Conservation (phyloP, 2,888 invertebrate species). For the Helleia helle region DNA sequence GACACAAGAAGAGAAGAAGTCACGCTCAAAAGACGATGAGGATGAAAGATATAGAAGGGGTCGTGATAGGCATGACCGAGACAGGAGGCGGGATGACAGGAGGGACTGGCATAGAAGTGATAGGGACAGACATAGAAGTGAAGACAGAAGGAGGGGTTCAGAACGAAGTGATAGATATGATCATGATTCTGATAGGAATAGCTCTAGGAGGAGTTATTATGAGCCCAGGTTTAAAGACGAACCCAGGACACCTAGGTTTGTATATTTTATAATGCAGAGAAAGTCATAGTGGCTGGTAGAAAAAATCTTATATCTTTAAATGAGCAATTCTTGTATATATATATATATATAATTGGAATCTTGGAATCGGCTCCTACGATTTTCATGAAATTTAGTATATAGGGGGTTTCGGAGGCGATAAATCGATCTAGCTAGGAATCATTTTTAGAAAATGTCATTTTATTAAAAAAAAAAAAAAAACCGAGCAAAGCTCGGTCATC, state of each 20-base stretch:
- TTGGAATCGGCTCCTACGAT: too few relatives aligned
- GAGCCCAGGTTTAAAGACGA: conserved; percentile 86
- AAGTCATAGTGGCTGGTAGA: too few relatives aligned
- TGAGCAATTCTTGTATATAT: too few relatives aligned
- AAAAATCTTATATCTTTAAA: too few relatives aligned
- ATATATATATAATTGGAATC: too few relatives aligned
- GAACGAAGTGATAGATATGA: conserved; percentile 34
- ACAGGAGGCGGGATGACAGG: conserved; percentile 16
- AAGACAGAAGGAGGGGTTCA: conserved; percentile 28
- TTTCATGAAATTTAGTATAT: too few relatives aligned
- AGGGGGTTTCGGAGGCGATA: too few relatives aligned
- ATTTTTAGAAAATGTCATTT: too few relatives aligned
- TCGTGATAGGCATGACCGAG: conserved; percentile 36
- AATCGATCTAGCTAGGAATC: too few relatives aligned
- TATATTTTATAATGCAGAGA: too few relatives aligned
- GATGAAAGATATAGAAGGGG: conserved; percentile 45
- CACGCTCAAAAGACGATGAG: conserved; percentile 48
- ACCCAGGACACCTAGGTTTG: conserved; percentile 84
- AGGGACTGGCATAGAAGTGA: conserved; percentile 35
- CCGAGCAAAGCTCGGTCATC: too few relatives aligned
- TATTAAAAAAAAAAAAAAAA: too few relatives aligned
- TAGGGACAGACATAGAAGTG: conserved; percentile 37
- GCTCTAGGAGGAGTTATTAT: conserved; percentile 64
- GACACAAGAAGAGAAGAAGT: conserved; percentile 72
- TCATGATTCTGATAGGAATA: conserved; percentile 46